Evolutionary conservation across 2,797 vertebrate genomes (phyloP), one percentile per base, ranked within the genome.

Genomic region (Remorina albescens): DNA sequence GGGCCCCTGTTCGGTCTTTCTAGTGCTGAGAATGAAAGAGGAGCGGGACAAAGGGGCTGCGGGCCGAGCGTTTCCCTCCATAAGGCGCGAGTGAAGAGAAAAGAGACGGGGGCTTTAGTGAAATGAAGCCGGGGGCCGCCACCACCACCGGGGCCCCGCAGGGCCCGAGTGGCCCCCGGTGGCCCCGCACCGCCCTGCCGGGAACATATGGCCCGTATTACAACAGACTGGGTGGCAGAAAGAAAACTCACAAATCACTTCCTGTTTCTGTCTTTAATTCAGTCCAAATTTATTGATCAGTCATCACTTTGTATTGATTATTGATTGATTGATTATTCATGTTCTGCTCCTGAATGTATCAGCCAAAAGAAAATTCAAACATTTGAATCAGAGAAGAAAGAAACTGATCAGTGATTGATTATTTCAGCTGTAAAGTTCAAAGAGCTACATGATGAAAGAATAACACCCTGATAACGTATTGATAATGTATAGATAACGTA

Each of bases 151-250:
- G 59, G 26, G 12, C 34, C 46, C 3, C 36, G n/a, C n/a, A n/a
- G n/a, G n/a, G n/a, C n/a, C n/a, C n/a, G n/a, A 6, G n/a, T n/a
- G 54, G 74, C 63, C 78, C 71, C 7, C 32, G 32, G 36, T 44
- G 13, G 86, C 91, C 84, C 78, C 4, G 86, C 90, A 80, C 88
- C 87, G 90, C 91, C 94, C 94, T 90, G 93, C 90, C 89, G 92
- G 85, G 92, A 95, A 94, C 96, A 96, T 96, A 94, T 96, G 96
- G 94, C 92, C 80, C 62, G 79, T 88, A 93, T 95, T 95, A 95
- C 93, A 91, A 78, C 79, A 75, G 81, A 25, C 37, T 84, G 83
- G 88, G 83, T 84, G 86, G 86, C 67, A 57, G 47, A 28, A 23
- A 6, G 12, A 30, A 25, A 9, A 4, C 34, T 36, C 34, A 36